Conservation (phyloP, 2,113 vertebrate species). For the Mus spicilegus region DNA sequence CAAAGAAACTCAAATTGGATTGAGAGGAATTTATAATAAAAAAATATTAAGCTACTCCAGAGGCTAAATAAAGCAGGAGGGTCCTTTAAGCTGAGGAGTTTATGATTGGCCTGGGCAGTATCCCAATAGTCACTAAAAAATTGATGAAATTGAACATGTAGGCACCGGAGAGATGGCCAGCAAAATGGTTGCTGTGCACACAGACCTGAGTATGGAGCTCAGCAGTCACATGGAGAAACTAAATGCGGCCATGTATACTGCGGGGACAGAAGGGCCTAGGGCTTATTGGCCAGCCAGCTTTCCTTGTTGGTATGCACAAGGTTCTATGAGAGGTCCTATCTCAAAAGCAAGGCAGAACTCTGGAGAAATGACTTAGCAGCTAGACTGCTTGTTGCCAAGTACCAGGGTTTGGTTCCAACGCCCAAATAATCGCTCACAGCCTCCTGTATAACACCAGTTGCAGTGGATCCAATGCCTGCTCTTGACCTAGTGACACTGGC, state of each 20-base stretch:
- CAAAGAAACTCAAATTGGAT: conserved; percentile 31
- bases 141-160: neutral
- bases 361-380: neutral
- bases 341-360: neutral
- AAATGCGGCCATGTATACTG: neutral
- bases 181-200: neutral
- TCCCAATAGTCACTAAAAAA: neutral
- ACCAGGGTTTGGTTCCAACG: neutral
- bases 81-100: neutral
- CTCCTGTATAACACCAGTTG: neutral
- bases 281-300: neutral
- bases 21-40: conserved; percentile 45
- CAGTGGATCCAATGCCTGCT: neutral
- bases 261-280: neutral
- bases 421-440: neutral
- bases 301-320: neutral
- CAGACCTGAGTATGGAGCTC: no score
- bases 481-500: neutral
- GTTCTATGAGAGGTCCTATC: neutral
- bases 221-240: neutral
- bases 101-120: neutral
- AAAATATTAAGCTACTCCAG: neutral
- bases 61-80: neutral
- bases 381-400: neutral
- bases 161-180: neutral